Evolutionary conservation across 2,888 invertebrate genomes (phyloP).

Genomic region (Polydrusus pterygomalis): DNA sequence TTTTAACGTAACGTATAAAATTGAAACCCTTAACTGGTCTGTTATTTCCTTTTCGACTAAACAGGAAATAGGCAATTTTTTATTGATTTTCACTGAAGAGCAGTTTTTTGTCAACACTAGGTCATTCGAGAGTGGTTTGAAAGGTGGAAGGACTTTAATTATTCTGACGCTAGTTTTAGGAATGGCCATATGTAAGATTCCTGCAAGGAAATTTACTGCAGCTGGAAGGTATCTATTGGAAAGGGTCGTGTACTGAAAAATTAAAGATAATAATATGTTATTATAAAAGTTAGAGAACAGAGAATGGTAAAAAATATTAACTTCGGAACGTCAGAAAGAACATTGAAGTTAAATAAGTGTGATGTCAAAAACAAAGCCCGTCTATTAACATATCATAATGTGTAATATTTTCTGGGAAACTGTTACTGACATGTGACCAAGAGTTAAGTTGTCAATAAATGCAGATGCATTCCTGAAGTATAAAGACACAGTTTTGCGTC

Average conservation of each 20-base stretch:
- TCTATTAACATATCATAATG: too few species aligned
- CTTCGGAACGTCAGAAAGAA: neutral
- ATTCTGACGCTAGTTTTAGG: constrained; percentile 77
- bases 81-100: constrained; percentile 59
- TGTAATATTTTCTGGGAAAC: too few species aligned
- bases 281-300: too few species aligned
- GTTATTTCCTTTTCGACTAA: constrained; percentile 74
- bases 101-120: constrained; percentile 76
- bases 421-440: too few species aligned
- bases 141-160: constrained; percentile 81
- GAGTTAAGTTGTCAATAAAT: too few species aligned
- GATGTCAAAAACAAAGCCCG: too few species aligned
- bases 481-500: too few species aligned
- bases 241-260: constrained; percentile 79
- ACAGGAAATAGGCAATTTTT: constrained; percentile 76
- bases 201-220: constrained; percentile 85
- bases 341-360: too few species aligned
- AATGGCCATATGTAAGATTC: constrained; percentile 83
- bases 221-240: constrained; percentile 90
- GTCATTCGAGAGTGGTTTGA: constrained; percentile 73
- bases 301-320: neutral
- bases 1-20: constrained; percentile 74
- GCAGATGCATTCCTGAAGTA: too few species aligned
- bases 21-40: constrained; percentile 79
- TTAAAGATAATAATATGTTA: constrained; percentile 7